Conservation (phyloP, 2,888 invertebrate species). For the Terebella lapidaria region DNA sequence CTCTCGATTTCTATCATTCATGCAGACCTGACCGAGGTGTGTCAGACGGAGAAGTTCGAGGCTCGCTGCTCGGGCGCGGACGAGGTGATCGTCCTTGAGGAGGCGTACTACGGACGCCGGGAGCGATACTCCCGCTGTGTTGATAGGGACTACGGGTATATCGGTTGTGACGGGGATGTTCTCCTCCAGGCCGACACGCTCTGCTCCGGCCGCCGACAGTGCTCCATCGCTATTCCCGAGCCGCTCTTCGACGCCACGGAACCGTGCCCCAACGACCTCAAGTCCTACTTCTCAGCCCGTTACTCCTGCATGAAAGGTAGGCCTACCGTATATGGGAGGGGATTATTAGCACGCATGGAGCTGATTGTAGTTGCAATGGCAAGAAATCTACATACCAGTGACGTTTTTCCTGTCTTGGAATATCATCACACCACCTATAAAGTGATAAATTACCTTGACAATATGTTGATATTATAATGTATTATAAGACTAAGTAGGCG, state of each 20-base stretch:
- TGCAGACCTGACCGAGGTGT: not conserved
- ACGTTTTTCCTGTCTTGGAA: too few species aligned
- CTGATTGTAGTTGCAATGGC: too few species aligned
- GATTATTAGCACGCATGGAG: too few species aligned
- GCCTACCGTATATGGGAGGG: not conserved
- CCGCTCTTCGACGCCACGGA: conserved; percentile 7
- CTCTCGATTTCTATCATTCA: not conserved
- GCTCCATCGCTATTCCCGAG: conserved; percentile 12
- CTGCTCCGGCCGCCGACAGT: conserved; percentile 13
- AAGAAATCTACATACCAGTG: too few species aligned
- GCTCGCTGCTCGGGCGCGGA: conserved; percentile 4
- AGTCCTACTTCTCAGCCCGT: conserved; percentile 10
- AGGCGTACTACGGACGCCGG: conserved; percentile 7
- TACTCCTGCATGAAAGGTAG: conserved; percentile 13
- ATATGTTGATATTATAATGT: too few species aligned
- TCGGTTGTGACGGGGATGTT: conserved; percentile 11
- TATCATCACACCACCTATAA: too few species aligned
- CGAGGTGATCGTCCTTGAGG: conserved; percentile 11
- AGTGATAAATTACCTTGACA: too few species aligned
- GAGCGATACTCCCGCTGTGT: not conserved
- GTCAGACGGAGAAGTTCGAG: conserved; percentile 6
- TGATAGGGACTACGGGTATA: conserved; percentile 12
- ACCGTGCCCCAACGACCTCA: conserved; percentile 18
- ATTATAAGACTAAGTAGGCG: too few species aligned
- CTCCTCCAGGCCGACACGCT: conserved; percentile 9